phyloP scores from a whole-genome alignment of 1,140 invertebrate genomes.

The Thaumetopoea pityocampa region DNA sequence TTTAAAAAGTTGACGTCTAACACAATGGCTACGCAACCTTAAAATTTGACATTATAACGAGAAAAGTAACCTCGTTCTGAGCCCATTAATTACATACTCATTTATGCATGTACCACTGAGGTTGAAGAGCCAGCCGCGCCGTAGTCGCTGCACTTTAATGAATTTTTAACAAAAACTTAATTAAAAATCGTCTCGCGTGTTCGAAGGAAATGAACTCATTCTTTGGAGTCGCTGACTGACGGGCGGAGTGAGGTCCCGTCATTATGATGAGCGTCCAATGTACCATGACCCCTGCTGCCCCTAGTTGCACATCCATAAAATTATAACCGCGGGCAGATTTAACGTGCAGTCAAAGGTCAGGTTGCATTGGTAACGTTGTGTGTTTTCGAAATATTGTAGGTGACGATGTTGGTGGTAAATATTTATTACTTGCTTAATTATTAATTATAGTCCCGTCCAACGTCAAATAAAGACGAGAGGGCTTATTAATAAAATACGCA shows the following conservation, averaged over 20 bases:
- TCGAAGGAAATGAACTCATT: constrained; percentile 75
- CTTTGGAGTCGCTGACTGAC: constrained; percentile 60
- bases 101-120: constrained; percentile 55
- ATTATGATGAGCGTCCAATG: constrained; percentile 44
- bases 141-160: constrained; percentile 57
- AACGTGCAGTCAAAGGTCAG: constrained; percentile 32
- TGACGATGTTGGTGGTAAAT: constrained; percentile 45
- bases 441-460: constrained; percentile 38
- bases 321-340: constrained; percentile 22
- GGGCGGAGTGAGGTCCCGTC: constrained; percentile 57
- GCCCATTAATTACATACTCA: constrained; percentile 63
- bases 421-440: constrained; percentile 49
- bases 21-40: constrained; percentile 23
- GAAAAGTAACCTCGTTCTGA: constrained; percentile 26
- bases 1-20: constrained; percentile 41
- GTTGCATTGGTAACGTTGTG: constrained; percentile 31
- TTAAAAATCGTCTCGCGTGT: constrained; percentile 70
- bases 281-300: constrained; percentile 30
- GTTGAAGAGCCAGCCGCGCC: constrained; percentile 32
- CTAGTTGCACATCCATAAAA: constrained; percentile 26
- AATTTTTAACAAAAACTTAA: constrained; percentile 75
- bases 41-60: constrained; percentile 16
- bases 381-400: constrained; percentile 51
- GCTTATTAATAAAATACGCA: constrained; percentile 10
- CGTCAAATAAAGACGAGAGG: constrained; percentile 22